A percentile compares a stretch with the other conserved stretches of the same genome.
These are phyloP conservation scores for Micromesistius poutassou DNA, from an alignment of 2,797 vertebrate species.

Conservation along the genomic window DNA sequence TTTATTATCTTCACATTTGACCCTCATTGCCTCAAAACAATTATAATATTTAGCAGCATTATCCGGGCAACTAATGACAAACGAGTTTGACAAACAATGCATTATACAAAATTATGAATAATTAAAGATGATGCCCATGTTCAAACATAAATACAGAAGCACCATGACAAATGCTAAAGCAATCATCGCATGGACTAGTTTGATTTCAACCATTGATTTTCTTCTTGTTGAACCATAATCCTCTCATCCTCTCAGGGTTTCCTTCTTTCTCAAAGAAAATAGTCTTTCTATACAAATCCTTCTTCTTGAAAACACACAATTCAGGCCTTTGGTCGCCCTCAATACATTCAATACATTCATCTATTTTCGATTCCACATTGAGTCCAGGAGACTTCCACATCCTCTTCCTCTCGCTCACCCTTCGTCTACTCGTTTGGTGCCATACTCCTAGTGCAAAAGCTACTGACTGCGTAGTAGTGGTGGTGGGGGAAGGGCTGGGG, in stretches of 20 bases:
- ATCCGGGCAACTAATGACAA: conserved; percentile 53
- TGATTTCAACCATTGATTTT: neutral
- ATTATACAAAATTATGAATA: conserved; percentile 39
- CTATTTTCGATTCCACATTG: conserved; percentile 48
- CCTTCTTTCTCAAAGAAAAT: neutral
- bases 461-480: neutral
- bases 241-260: neutral
- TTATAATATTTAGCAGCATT: conserved; percentile 64
- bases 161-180: neutral
- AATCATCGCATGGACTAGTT: neutral
- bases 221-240: neutral
- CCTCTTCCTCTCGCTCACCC: conserved; percentile 7
- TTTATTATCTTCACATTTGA: conserved; percentile 51
- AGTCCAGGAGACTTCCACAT: conserved; percentile 22
- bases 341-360: conserved; percentile 55
- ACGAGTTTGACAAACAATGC: conserved; percentile 8
- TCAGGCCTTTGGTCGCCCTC: neutral
- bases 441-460: conserved; percentile 76
- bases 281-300: neutral
- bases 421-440: conserved; percentile 38
- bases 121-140: conserved; percentile 22
- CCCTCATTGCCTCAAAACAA: conserved; percentile 43
- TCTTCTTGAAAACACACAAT: neutral
- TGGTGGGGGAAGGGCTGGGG: neutral
- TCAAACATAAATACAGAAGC: conserved; percentile 33